These are phyloP conservation scores for Phyllostomus hastatus DNA, from an alignment of 2,113 vertebrate species.

Conservation along the genomic window DNA sequence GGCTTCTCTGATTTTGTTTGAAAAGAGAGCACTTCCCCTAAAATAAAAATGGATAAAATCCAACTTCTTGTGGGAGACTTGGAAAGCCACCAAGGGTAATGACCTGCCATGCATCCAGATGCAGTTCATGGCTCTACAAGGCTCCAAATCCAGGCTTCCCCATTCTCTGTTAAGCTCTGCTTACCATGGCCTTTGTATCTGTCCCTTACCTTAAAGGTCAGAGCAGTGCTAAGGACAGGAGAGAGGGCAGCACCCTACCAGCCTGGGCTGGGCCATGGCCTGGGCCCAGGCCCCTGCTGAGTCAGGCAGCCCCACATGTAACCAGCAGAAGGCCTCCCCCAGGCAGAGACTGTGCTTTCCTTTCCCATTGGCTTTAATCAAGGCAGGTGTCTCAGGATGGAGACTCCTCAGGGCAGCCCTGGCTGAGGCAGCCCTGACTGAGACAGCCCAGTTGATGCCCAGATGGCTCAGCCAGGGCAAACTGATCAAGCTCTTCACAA, in stretches of 20 bases:
- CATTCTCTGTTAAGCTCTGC: neutral
- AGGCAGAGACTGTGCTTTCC: neutral
- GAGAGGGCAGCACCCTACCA: neutral
- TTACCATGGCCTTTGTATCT: neutral
- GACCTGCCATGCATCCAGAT: neutral
- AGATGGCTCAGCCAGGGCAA: neutral
- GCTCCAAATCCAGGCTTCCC: neutral
- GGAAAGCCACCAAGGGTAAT: neutral
- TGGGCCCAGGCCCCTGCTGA: neutral
- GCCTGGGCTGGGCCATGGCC: neutral
- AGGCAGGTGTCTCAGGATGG: rapidly evolving
- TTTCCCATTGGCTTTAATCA: neutral
- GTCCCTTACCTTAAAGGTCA: neutral
- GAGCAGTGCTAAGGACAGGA: neutral
- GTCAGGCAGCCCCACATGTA: rapidly evolving
- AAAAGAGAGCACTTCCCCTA: neutral
- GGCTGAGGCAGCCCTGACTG: rapidly evolving
- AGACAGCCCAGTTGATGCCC: too few relatives aligned
- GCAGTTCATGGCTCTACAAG: neutral
- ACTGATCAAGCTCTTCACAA: neutral
- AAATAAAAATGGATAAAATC: neutral
- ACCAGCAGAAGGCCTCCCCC: neutral
- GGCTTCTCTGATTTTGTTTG: neutral
- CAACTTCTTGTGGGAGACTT: neutral
- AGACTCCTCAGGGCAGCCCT: neutral